phyloP scores from a whole-genome alignment of 2,888 invertebrate species.

The Oligia latruncula region DNA sequence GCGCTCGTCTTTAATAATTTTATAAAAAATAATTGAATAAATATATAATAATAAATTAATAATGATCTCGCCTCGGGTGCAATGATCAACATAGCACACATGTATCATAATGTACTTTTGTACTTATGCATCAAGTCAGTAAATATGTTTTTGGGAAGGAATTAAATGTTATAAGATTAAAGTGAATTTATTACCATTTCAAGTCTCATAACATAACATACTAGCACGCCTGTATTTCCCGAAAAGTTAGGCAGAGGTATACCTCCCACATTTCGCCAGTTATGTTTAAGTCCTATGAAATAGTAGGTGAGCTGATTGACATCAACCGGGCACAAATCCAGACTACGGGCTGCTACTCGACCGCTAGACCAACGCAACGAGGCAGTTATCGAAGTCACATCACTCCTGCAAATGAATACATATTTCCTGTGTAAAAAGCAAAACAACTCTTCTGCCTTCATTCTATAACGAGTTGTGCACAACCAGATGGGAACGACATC shows the following conservation, averaged over 20 bases:
- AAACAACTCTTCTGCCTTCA: not conserved
- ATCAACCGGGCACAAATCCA: not conserved
- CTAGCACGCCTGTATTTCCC: too few species aligned
- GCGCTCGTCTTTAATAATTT: too few species aligned
- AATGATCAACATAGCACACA: too few species aligned
- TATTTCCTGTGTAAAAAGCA: not conserved
- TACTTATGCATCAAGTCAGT: constrained; percentile 12
- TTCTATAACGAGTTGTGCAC: not conserved
- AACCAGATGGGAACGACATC: not conserved
- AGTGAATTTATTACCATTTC: not conserved
- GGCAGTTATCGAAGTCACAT: not conserved
- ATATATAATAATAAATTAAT: too few species aligned
- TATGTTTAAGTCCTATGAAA: not conserved
- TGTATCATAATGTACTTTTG: not conserved
- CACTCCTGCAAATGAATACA: not conserved
- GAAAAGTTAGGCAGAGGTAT: not conserved
- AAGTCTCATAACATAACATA: not conserved
- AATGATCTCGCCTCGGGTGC: too few species aligned
- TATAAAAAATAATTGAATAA: too few species aligned
- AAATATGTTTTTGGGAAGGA: constrained; percentile 27
- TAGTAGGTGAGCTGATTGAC: not conserved
- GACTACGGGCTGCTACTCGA: not conserved
- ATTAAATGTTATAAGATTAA: constrained; percentile 38
- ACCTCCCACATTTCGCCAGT: not conserved
- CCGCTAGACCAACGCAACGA: too few species aligned